Percentiles rank a stretch among this genome's conserved stretches.
Conservation (phyloP, 2,888 invertebrate species). For the Pedicia rivosa region DNA sequence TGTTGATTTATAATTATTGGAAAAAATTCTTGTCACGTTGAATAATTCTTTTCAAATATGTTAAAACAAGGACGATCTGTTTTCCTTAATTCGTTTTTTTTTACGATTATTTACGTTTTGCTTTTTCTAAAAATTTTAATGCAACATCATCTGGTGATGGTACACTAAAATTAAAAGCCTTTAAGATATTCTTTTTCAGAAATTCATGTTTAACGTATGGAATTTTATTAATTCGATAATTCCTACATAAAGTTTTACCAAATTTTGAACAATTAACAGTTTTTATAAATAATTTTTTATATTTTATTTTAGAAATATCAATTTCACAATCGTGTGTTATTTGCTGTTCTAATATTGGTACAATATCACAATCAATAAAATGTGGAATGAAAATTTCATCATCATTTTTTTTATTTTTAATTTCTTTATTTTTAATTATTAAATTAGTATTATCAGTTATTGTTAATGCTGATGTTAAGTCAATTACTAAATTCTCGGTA, state of each 20-base stretch:
- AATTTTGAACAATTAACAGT: conserved; percentile 26
- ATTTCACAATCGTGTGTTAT: conserved; percentile 17
- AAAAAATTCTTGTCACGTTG: too few relatives aligned
- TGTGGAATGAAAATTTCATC: conserved; percentile 22
- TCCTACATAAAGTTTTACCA: conserved; percentile 34
- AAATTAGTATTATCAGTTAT: too few relatives aligned
- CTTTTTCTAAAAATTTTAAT: conserved; percentile 17
- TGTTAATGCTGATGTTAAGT: conserved; percentile 30
- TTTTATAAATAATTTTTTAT: not conserved
- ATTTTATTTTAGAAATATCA: conserved; percentile 14
- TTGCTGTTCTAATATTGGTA: conserved; percentile 6
- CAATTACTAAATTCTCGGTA: conserved; percentile 22
- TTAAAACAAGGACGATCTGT: too few relatives aligned
- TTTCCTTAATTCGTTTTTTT: too few relatives aligned
- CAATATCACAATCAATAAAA: conserved; percentile 25
- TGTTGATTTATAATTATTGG: too few relatives aligned
- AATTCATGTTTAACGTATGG: conserved; percentile 14
- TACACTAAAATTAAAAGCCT: conserved; percentile 37
- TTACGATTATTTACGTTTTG: too few relatives aligned
- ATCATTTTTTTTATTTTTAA: conserved; percentile 7
- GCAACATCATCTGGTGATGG: conserved; percentile 45
- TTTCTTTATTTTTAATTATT: not conserved
- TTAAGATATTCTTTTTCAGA: conserved; percentile 14
- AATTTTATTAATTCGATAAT: conserved; percentile 16
- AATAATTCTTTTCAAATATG: too few relatives aligned